Percentiles rank a stretch among this genome's conserved stretches.
Evolutionary conservation across 1,140 invertebrate species (phyloP).

Genomic region (Leptinotarsa lineolata): DNA sequence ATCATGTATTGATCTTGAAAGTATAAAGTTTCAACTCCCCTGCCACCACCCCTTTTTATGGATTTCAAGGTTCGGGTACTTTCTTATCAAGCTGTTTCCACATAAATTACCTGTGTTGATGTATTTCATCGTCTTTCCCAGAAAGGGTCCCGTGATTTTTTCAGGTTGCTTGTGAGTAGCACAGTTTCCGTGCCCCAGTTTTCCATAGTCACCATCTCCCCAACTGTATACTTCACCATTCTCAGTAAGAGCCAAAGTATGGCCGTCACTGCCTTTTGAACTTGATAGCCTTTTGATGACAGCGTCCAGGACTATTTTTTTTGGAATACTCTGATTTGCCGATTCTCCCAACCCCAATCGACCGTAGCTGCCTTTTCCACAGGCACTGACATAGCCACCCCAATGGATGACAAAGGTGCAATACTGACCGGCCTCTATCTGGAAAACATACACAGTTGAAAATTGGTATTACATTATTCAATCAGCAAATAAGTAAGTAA

Average conservation of each 20-base stretch:
- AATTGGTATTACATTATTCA: neutral
- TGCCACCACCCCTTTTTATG: too few relatives aligned
- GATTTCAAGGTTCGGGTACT: too few relatives aligned
- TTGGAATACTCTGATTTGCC: constrained; percentile 90
- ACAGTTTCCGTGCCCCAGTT: constrained; percentile 74
- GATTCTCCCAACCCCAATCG: constrained; percentile 90
- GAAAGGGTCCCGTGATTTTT: constrained; percentile 58
- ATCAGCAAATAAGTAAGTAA: too few relatives aligned
- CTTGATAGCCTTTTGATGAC: constrained; percentile 59
- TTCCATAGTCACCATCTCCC: constrained; percentile 97
- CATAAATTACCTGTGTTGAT: constrained; percentile 60
- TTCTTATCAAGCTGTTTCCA: too few relatives aligned
- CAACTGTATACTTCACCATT: constrained; percentile 94
- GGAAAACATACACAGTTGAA: constrained; percentile 11
- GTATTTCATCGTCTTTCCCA: constrained; percentile 59
- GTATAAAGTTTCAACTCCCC: too few relatives aligned
- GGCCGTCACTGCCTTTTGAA: constrained; percentile 73
- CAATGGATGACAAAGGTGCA: constrained; percentile 68
- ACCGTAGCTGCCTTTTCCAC: constrained; percentile 95
- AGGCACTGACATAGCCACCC: constrained; percentile 79
- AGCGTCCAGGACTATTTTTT: constrained; percentile 65
- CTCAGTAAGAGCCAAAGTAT: constrained; percentile 92
- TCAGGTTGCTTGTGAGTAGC: constrained; percentile 65
- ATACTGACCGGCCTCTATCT: constrained; percentile 71
- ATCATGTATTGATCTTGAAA: too few relatives aligned